Percentiles rank a stretch among this genome's conserved stretches.
Evolutionary conservation across 2,113 vertebrate species (phyloP).

Genomic region (Hemiscyllium ocellatum): DNA sequence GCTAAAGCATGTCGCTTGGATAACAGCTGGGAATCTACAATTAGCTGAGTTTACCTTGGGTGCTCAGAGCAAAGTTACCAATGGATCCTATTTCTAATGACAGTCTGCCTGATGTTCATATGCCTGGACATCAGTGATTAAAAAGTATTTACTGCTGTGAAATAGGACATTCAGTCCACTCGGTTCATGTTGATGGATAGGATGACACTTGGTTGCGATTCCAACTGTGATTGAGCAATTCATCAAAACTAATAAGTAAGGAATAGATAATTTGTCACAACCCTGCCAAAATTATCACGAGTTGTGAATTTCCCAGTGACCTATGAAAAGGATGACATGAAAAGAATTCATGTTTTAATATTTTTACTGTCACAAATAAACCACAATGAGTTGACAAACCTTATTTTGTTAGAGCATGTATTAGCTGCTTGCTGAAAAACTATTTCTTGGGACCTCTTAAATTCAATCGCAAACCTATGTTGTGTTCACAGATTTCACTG

Average conservation of each 20-base stretch:
- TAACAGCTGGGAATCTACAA: background rate
- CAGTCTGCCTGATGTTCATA: background rate
- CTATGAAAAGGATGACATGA: background rate
- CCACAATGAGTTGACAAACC: background rate
- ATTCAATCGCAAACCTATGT: background rate
- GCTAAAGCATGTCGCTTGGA: background rate
- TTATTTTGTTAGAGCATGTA: background rate
- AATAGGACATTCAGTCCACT: background rate
- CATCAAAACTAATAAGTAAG: background rate
- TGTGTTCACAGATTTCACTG: background rate
- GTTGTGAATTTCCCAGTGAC: background rate
- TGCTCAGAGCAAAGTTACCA: background rate
- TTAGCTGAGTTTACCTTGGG: background rate
- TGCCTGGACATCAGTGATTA: background rate
- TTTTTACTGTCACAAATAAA: background rate
- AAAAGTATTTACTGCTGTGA: background rate
- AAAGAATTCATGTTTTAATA: too few relatives aligned
- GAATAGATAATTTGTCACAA: too few relatives aligned
- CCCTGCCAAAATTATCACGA: too few relatives aligned
- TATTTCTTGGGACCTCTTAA: background rate
- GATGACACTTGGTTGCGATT: background rate
- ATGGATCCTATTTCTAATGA: background rate
- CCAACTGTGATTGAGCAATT: background rate
- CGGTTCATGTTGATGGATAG: background rate
- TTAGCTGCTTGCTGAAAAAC: background rate